Base-by-base conservation (phyloP, 1,140 invertebrate genomes). In the Danaus plexippus region DNA sequence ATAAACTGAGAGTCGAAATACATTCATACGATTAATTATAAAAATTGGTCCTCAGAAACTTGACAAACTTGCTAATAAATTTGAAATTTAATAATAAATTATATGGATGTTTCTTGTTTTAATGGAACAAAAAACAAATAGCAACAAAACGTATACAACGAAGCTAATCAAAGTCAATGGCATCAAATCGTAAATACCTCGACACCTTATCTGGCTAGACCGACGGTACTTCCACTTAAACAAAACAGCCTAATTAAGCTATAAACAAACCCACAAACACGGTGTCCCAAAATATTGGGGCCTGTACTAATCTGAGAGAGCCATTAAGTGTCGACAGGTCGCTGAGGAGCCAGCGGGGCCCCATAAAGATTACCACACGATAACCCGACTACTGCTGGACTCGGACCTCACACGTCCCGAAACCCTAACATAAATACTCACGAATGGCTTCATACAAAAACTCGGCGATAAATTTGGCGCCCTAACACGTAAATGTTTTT, bases 191-290 rank as follows among this genome's bases (percentile, higher is more conserved):
- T 86, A 86, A 84, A 86, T 86, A 77, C 77, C 77, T 72, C 79
- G 67, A 80, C 82, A 83, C 80, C 76, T 82, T 84, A 86, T 86
- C 83, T 67, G 67, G 63, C 76, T 80, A 79, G 74, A 77, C 67
- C 63, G 73, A 71, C 66, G 69, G 62, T 58, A 64, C 63, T 77
- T 69, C 75, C 69, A 78, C 64, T 83, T 78, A 82, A 75, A 84
- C 83, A 86, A 83, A 86, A 84, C 81, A 83, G 83, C 71, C 80
- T 86, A 86, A 86, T 86, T 86, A 86, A 86, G 83, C 80, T 79
- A 86, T 86, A 86, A 86, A 86, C 80, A 79, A 81, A 78, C 69
- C 83, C 78, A 78, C 77, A 81, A 82, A 84, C 77, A 86, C 75
- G 74, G 60, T 48, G 73, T 73, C 71, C 72, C 67, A 80, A 86